Conservation (phyloP, 2,797 vertebrate species). For the Squalus acanthias region DNA sequence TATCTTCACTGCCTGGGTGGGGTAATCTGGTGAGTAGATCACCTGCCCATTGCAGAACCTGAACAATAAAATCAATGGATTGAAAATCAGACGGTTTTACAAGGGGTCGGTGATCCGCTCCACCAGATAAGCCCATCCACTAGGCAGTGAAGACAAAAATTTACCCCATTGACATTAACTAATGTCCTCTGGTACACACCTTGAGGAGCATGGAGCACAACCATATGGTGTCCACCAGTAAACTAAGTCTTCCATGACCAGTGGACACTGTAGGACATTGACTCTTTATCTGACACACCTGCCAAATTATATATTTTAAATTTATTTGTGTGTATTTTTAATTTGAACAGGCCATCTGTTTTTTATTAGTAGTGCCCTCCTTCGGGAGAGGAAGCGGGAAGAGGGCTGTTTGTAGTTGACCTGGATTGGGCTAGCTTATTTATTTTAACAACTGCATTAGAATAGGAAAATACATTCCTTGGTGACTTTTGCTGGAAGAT, state of each 20-base stretch:
- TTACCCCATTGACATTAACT: background rate
- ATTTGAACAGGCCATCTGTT: background rate
- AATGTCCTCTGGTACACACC: background rate
- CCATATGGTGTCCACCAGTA: background rate
- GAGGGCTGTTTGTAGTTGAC: background rate
- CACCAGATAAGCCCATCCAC: background rate
- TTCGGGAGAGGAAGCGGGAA: background rate
- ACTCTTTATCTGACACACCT: background rate
- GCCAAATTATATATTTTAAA: background rate
- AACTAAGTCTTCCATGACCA: background rate
- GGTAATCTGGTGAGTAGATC: too few relatives aligned
- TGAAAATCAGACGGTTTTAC: background rate
- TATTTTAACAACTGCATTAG: background rate
- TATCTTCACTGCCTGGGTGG: background rate
- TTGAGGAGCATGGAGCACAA: background rate
- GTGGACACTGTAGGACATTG: background rate
- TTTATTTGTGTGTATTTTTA: background rate
- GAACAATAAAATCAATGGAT: background rate
- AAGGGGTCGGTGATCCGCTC: background rate
- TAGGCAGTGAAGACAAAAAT: too few relatives aligned
- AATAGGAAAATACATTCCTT: background rate
- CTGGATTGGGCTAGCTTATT: background rate
- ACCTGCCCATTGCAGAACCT: background rate
- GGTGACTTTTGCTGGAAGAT: background rate
- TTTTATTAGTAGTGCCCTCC: background rate